A percentile compares a stretch with the other conserved stretches of the same genome.
These are phyloP conservation scores for Pantherophis guttatus DNA, from an alignment of 2,113 vertebrate species.

Conservation along the genomic window DNA sequence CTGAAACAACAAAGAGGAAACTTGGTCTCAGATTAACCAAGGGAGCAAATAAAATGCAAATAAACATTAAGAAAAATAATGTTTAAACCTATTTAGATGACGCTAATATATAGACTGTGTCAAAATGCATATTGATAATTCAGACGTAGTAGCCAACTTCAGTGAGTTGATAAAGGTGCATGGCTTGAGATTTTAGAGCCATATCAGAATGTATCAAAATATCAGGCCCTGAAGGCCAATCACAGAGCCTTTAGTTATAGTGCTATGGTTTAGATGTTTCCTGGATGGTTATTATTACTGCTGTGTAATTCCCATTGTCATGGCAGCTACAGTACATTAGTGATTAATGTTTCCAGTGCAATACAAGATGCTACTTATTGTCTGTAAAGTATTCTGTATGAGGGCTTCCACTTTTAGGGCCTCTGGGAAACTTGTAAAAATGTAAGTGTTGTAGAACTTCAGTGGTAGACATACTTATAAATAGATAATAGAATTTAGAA, in stretches of 20 bases:
- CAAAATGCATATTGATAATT: not conserved
- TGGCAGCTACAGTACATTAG: not conserved
- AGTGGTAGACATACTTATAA: not conserved
- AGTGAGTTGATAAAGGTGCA: not conserved
- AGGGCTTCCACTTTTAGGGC: not conserved
- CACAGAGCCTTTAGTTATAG: not conserved
- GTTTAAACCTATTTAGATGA: not conserved
- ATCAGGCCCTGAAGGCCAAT: not conserved
- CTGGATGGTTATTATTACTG: not conserved
- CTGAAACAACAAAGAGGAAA: no score
- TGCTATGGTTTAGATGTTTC: not conserved
- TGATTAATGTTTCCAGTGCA: not conserved
- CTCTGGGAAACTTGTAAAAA: not conserved
- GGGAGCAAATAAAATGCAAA: not conserved
- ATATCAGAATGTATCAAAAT: not conserved
- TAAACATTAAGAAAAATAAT: not conserved
- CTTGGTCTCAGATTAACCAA: not conserved
- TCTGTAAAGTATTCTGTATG: not conserved
- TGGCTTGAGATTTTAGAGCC: not conserved
- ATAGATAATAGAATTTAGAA: not conserved
- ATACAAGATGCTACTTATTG: not conserved
- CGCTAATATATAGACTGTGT: not conserved
- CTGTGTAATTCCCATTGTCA: not conserved
- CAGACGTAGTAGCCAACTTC: not conserved
- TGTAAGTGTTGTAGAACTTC: not conserved